A percentile compares a stretch with the other conserved stretches of the same genome.
phyloP scores from a whole-genome alignment of 2,113 vertebrate genomes.

The Suricata suricatta region DNA sequence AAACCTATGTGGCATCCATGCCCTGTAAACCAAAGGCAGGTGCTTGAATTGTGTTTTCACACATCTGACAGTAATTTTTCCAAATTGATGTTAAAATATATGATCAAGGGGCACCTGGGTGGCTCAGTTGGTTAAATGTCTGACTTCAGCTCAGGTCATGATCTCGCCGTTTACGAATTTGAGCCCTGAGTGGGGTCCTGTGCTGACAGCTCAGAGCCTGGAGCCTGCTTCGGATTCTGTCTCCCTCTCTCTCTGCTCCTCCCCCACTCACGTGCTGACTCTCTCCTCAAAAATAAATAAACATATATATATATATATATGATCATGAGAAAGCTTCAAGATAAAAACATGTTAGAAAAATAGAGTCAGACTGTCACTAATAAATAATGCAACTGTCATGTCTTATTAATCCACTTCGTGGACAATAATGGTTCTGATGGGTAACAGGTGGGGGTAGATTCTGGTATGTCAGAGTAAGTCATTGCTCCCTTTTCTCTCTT shows the following conservation, averaged over 20 bases:
- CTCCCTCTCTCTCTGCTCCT: neutral
- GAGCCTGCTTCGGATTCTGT: neutral
- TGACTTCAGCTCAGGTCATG: neutral
- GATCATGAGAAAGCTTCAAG: neutral
- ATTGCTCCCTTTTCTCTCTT: neutral
- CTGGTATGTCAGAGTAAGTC: neutral
- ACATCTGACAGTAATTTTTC: neutral
- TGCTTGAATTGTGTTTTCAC: neutral
- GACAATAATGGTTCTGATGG: neutral
- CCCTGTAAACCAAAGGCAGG: neutral
- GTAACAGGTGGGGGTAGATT: too few relatives aligned
- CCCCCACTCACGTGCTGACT: neutral
- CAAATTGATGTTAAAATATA: neutral
- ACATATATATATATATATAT: neutral
- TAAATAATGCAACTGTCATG: neutral
- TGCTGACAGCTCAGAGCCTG: neutral
- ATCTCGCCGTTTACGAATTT: neutral
- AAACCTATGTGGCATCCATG: neutral
- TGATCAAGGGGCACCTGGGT: neutral
- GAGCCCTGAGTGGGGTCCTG: neutral
- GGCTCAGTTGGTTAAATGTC: neutral
- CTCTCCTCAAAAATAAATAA: neutral
- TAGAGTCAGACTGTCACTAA: neutral
- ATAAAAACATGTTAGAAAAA: neutral
- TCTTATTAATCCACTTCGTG: neutral